Conservation (phyloP, 2,797 vertebrate genomes). For the Pangasius macronema region DNA sequence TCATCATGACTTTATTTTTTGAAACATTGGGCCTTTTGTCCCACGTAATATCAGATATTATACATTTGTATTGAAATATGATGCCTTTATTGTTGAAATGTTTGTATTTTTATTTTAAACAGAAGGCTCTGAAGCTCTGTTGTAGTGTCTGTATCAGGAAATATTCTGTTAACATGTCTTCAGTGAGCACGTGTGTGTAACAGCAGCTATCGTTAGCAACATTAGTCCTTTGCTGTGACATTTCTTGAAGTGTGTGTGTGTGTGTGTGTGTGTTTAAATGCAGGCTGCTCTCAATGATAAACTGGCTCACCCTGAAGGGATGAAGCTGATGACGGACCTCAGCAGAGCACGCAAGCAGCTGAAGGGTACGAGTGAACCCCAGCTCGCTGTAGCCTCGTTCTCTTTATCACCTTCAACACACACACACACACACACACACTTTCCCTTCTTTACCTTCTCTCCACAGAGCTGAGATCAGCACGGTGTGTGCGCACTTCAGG, state of each 20-base stretch:
- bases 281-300: not conserved
- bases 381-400: not conserved
- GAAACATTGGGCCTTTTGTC: not conserved
- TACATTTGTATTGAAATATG: too few relatives aligned
- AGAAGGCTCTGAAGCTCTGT: too few relatives aligned
- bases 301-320: not conserved
- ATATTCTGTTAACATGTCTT: not conserved
- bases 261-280: not conserved
- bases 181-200: not conserved
- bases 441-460: not conserved
- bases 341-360: not conserved
- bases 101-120: too few relatives aligned
- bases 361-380: not conserved
- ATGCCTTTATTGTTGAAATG: too few relatives aligned
- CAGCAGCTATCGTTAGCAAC: not conserved
- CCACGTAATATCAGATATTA: too few relatives aligned
- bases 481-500: not conserved
- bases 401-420: not conserved
- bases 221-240: not conserved
- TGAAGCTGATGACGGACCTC: not conserved
- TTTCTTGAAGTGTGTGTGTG: not conserved
- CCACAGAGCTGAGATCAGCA: not conserved
- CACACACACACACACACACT: not conserved
- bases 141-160: not conserved
- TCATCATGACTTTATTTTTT: not conserved